phyloP scores from a whole-genome alignment of 2,797 vertebrate species.

The Acomys russatus region DNA sequence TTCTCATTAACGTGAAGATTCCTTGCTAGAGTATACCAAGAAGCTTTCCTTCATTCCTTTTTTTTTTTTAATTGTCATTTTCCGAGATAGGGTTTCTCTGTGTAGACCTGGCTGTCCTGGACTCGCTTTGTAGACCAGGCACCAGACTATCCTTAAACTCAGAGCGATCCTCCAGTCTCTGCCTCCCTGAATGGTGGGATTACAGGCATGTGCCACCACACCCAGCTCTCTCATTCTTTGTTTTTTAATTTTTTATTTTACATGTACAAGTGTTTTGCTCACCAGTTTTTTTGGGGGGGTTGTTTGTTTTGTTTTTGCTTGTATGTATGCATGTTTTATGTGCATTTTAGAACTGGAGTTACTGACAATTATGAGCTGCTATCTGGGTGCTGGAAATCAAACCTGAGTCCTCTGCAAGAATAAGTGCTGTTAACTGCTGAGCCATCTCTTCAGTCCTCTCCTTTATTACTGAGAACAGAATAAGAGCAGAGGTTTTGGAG shows the following conservation, averaged over 20 bases:
- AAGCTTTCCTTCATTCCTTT: not conserved
- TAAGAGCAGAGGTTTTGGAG: not conserved
- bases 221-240: too few relatives aligned
- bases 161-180: too few relatives aligned
- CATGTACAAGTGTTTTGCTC: not conserved
- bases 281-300: not conserved
- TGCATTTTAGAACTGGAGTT: not conserved
- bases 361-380: not conserved
- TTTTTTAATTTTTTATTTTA: not conserved
- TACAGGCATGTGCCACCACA: too few relatives aligned
- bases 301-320: too few relatives aligned
- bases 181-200: too few relatives aligned
- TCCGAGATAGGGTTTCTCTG: too few relatives aligned
- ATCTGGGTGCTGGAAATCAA: not conserved
- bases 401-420: not conserved
- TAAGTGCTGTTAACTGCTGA: not conserved
- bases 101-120: too few relatives aligned
- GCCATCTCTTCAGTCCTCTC: too few relatives aligned
- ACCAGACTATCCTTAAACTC: too few relatives aligned
- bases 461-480: not conserved
- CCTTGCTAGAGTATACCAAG: too few relatives aligned
- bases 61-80: not conserved
- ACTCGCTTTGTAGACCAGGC: too few relatives aligned
- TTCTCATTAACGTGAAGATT: not conserved
- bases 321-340: not conserved